phyloP scores from a whole-genome alignment of 2,113 vertebrate genomes.

The Alligator mississippiensis region DNA sequence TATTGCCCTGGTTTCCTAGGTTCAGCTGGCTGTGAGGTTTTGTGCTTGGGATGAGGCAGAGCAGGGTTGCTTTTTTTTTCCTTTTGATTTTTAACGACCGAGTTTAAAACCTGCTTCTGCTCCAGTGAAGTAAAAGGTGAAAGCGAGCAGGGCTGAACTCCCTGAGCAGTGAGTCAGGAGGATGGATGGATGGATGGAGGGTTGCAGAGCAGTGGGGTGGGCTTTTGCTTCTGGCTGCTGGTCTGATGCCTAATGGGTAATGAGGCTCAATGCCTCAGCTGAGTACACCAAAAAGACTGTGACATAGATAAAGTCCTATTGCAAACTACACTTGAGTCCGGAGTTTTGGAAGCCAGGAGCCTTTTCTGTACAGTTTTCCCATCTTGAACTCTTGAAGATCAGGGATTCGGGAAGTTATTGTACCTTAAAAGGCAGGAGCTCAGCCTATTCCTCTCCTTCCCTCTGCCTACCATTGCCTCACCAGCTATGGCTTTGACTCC shows the following conservation, averaged over 20 bases:
- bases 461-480: not conserved
- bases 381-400: not conserved
- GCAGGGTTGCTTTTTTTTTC: not conserved
- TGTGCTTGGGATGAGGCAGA: not conserved
- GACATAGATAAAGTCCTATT: not conserved
- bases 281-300: not conserved
- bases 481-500: not conserved
- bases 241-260: not conserved
- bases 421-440: not conserved
- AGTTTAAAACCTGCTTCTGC: not conserved
- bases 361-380: constrained; percentile 8
- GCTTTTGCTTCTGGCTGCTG: not conserved
- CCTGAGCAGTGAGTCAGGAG: rapidly evolving
- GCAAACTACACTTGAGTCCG: not conserved
- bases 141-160: not conserved
- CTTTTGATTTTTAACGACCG: not conserved
- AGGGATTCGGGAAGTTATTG: not conserved
- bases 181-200: not conserved
- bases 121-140: not conserved
- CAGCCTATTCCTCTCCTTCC: not conserved
- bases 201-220: not conserved
- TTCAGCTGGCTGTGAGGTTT: constrained; percentile 30
- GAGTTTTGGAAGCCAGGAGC: not conserved
- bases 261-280: not conserved
- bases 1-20: not conserved